A percentile compares a stretch with the other conserved stretches of the same genome.
Evolutionary conservation across 2,888 invertebrate genomes (phyloP).

Genomic region (Clivina fossor): DNA sequence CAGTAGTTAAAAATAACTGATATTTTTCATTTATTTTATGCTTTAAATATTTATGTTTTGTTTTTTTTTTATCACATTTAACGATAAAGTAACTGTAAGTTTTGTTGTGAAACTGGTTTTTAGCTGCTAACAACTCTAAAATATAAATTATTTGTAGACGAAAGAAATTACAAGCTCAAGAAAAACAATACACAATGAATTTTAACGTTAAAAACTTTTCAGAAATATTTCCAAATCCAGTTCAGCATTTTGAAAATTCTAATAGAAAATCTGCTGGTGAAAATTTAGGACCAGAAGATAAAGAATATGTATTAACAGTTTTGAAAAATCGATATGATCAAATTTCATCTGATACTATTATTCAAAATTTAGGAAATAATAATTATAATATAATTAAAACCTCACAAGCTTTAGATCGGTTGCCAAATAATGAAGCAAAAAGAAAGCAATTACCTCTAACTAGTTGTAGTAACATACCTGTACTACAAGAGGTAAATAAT

Average conservation of each 20-base stretch:
- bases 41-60: too few relatives aligned
- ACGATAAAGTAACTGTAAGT: too few relatives aligned
- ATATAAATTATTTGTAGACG: too few relatives aligned
- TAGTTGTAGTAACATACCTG: too few relatives aligned
- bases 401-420: not conserved
- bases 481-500: too few relatives aligned
- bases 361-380: not conserved
- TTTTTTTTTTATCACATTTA: too few relatives aligned
- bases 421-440: not conserved
- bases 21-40: too few relatives aligned
- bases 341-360: not conserved
- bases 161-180: too few relatives aligned
- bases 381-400: not conserved
- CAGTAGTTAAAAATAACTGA: too few relatives aligned
- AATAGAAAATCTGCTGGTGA: not conserved
- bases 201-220: not conserved
- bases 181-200: not conserved
- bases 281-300: not conserved
- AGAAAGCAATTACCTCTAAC: not conserved
- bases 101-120: too few relatives aligned
- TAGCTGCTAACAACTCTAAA: too few relatives aligned
- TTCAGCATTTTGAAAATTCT: not conserved
- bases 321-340: not conserved
- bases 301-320: not conserved
- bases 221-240: constrained; percentile 1